These are phyloP conservation scores for Rhamnusium bicolor DNA, from an alignment of 2,888 invertebrate species.

Conservation along the genomic window DNA sequence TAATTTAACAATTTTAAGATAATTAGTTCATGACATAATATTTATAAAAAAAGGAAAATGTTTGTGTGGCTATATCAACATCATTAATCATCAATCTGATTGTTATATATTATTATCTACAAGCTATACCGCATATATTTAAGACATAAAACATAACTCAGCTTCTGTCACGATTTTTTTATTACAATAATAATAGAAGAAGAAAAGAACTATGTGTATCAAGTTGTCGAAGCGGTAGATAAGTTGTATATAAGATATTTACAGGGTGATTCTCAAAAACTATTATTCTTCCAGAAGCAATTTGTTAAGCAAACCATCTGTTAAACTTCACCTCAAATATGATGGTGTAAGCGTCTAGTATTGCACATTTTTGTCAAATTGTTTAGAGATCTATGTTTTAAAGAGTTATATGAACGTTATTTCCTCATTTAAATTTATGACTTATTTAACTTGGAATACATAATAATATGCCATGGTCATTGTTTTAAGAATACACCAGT, in stretches of 20 bases:
- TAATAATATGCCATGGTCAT: too few species aligned
- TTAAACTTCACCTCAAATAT: too few species aligned
- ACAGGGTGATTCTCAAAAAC: background rate
- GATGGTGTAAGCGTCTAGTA: too few species aligned
- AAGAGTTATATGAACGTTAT: too few species aligned
- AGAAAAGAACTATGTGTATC: background rate
- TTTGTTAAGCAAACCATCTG: too few species aligned
- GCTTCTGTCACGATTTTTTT: background rate
- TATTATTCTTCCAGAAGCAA: too few species aligned
- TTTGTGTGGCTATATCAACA: background rate
- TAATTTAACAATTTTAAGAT: background rate
- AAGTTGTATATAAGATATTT: background rate
- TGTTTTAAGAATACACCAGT: too few species aligned
- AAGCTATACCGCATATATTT: background rate
- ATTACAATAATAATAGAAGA: background rate
- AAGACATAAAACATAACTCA: background rate
- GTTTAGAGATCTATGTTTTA: too few species aligned
- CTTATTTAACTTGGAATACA: too few species aligned
- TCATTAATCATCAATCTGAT: background rate
- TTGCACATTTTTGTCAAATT: too few species aligned
- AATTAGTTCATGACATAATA: background rate
- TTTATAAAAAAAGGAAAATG: background rate
- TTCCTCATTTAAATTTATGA: too few species aligned
- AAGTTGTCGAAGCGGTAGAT: background rate
- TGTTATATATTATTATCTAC: background rate